Percentiles rank a stretch among this genome's conserved stretches.
Evolutionary conservation across 2,113 vertebrate species (phyloP).

Genomic region (Osmerus mordax): DNA sequence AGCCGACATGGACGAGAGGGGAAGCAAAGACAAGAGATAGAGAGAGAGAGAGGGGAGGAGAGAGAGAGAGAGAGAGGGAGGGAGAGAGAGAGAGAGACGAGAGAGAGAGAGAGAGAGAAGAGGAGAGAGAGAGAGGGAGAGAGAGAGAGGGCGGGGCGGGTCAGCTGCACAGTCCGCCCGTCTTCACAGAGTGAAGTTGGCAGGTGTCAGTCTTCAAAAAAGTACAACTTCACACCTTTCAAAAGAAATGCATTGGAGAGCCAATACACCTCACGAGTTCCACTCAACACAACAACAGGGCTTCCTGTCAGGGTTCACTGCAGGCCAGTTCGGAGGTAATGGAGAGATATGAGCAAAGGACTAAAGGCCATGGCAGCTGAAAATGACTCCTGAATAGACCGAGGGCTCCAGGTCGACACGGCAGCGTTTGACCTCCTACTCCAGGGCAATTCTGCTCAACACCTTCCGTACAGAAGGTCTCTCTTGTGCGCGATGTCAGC

Average conservation of each 20-base stretch:
- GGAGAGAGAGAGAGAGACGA: conserved; percentile 23
- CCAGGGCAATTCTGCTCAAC: conserved; percentile 49
- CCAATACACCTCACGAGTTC: not conserved
- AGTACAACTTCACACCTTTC: not conserved
- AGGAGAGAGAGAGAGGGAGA: too few species aligned
- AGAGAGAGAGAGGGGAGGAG: conserved; percentile 27
- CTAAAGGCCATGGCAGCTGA: conserved; percentile 47
- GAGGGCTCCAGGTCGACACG: conserved; percentile 50
- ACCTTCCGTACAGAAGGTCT: conserved; percentile 57
- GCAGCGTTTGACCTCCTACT: conserved; percentile 55
- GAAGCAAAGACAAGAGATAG: conserved; percentile 55
- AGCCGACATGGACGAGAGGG: conserved; percentile 52
- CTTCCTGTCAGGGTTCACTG: not conserved
- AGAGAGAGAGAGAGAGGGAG: conserved; percentile 20
- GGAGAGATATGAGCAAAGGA: conserved; percentile 50
- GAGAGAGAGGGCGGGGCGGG: not conserved
- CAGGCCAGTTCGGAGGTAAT: conserved; percentile 39
- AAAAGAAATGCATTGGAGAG: too few species aligned
- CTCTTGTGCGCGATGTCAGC: conserved; percentile 38
- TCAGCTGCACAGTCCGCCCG: conserved; percentile 12
- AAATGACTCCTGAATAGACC: conserved; percentile 53
- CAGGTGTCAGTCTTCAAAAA: conserved; percentile 49
- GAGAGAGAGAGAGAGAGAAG: not conserved
- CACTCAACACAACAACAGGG: not conserved
- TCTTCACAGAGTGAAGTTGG: conserved; percentile 46